phyloP scores from a whole-genome alignment of 2,888 invertebrate species.

The Vesta saturnalis region DNA sequence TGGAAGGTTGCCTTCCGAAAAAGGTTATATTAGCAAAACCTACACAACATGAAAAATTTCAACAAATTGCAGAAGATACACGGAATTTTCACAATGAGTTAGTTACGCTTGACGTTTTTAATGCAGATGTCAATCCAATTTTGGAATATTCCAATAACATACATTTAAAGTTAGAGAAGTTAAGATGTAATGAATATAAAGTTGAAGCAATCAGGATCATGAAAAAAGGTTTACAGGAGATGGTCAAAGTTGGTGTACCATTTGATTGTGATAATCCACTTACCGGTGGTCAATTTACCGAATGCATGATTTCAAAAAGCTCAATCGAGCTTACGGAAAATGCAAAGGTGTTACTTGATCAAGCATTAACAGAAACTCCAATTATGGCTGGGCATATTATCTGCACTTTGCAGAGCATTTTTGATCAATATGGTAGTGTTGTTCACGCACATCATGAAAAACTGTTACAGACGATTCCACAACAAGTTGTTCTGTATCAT shows the following conservation, averaged over 20 bases:
- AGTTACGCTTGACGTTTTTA: slow-evolving; percentile 68
- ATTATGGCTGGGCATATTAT: slow-evolving; percentile 73
- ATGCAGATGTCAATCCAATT: slow-evolving; percentile 67
- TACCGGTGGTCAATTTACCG: slow-evolving; percentile 65
- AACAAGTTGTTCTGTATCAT: slow-evolving; percentile 86
- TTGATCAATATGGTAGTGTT: slow-evolving; percentile 80
- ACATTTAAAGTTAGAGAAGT: slow-evolving; percentile 79
- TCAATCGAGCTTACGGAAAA: slow-evolving; percentile 72
- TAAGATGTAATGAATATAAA: slow-evolving; percentile 77
- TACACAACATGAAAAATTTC: slow-evolving; percentile 74
- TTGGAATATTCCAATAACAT: slow-evolving; percentile 77
- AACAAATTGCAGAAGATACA: slow-evolving; percentile 70
- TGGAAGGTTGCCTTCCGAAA: slow-evolving; percentile 78
- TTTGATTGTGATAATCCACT: slow-evolving; percentile 60
- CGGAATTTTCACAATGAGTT: slow-evolving; percentile 73
- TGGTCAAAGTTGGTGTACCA: slow-evolving; percentile 66
- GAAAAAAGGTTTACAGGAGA: slow-evolving; percentile 82
- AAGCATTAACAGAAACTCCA: slow-evolving; percentile 71
- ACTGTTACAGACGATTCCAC: slow-evolving; percentile 84
- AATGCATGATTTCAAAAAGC: slow-evolving; percentile 71
- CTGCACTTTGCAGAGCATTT: slow-evolving; percentile 75
- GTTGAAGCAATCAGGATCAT: slow-evolving; percentile 77
- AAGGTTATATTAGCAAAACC: slow-evolving; percentile 82
- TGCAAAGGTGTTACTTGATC: slow-evolving; percentile 72
- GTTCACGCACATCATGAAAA: slow-evolving; percentile 84